A percentile compares a stretch with the other conserved stretches of the same genome.
phyloP scores from a whole-genome alignment of 2,113 vertebrate genomes.

The Trogon surrucura region DNA sequence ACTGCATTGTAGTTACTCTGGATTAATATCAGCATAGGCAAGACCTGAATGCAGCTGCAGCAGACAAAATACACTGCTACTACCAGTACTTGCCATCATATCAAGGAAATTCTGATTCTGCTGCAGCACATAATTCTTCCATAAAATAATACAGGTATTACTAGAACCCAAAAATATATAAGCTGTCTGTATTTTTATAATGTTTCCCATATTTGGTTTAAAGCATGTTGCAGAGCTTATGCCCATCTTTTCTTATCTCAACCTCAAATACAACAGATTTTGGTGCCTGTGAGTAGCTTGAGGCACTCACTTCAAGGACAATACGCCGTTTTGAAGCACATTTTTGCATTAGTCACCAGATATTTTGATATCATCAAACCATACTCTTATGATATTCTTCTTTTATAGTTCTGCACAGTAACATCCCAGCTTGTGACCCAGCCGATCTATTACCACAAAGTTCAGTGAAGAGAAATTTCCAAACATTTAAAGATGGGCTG shows the following conservation, averaged over 20 bases:
- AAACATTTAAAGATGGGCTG: not conserved
- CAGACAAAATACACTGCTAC: not conserved
- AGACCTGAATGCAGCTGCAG: not conserved
- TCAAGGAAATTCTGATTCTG: not conserved
- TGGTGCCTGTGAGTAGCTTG: not conserved
- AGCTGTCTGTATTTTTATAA: not conserved
- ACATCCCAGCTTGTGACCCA: not conserved
- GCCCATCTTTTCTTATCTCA: not conserved
- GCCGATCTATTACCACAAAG: not conserved
- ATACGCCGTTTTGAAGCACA: not conserved
- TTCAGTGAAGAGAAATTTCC: not conserved
- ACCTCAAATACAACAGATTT: not conserved
- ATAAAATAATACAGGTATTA: not conserved
- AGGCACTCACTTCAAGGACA: not conserved
- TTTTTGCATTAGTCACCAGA: not conserved
- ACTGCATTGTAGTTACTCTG: conserved; percentile 12
- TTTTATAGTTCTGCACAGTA: not conserved
- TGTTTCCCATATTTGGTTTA: not conserved
- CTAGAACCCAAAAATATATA: not conserved
- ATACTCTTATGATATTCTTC: not conserved
- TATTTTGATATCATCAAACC: not conserved
- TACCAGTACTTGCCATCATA: not conserved
- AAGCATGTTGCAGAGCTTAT: not conserved
- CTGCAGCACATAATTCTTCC: not conserved
- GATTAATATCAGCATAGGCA: not conserved